Evolutionary conservation across 2,888 invertebrate genomes (phyloP).

Genomic region (Synanthedon tipuliformis): DNA sequence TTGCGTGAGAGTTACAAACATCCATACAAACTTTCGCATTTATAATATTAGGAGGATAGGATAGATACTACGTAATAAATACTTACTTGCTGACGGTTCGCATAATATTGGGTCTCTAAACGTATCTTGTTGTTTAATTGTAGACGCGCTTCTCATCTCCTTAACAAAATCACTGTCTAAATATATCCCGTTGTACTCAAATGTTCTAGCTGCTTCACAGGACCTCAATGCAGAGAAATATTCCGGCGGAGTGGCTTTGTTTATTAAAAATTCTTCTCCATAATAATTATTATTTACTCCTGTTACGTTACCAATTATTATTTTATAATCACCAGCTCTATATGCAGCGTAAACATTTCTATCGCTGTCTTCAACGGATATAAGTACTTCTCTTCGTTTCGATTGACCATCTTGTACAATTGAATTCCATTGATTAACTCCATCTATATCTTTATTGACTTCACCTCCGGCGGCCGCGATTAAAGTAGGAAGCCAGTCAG

Average conservation of each 20-base stretch:
- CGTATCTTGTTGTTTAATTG: constrained; percentile 38
- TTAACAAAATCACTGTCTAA: constrained; percentile 31
- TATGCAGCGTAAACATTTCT: constrained; percentile 63
- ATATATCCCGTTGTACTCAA: constrained; percentile 36
- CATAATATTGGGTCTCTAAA: constrained; percentile 39
- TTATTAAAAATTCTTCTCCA: constrained; percentile 36
- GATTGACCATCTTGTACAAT: constrained; percentile 57
- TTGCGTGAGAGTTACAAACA: too few species aligned
- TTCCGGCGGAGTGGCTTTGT: constrained; percentile 35
- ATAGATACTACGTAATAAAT: neutral
- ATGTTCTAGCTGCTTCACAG: constrained; percentile 35
- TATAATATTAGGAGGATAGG: too few species aligned
- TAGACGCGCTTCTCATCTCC: constrained; percentile 31
- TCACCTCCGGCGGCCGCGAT: constrained; percentile 46
- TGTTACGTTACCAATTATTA: constrained; percentile 68
- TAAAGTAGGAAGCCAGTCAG: constrained; percentile 87
- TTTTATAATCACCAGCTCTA: constrained; percentile 74
- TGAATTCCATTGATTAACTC: constrained; percentile 77
- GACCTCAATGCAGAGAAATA: constrained; percentile 36
- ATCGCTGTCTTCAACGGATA: constrained; percentile 69
- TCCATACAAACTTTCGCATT: too few species aligned
- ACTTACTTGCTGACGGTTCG: constrained; percentile 46
- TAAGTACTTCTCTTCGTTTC: constrained; percentile 66
- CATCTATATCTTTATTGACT: constrained; percentile 65
- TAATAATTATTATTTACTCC: constrained; percentile 46